Evolutionary conservation across 2,113 vertebrate genomes (phyloP).

Genomic region (Notiomystis cincta): DNA sequence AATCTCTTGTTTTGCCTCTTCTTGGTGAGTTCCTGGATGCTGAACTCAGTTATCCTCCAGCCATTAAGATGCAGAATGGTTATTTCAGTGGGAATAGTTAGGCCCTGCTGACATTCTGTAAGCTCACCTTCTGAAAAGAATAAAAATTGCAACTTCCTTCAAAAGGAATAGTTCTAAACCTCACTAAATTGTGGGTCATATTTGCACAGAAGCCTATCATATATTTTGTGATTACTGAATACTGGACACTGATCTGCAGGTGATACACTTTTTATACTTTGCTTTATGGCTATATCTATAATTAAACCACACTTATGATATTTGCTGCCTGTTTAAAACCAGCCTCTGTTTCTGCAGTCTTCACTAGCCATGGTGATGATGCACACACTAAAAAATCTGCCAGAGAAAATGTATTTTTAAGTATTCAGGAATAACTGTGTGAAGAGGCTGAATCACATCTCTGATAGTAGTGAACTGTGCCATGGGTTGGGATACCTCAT

Average conservation of each 20-base stretch:
- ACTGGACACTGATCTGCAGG: neutral
- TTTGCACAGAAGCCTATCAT: neutral
- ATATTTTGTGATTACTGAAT: neutral
- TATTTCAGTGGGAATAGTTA: neutral
- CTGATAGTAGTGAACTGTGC: neutral
- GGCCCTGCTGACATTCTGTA: neutral
- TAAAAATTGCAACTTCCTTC: neutral
- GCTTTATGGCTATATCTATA: neutral
- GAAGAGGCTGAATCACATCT: slow-evolving; percentile 27
- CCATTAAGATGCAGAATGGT: neutral
- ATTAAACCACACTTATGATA: neutral
- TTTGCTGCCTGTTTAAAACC: neutral
- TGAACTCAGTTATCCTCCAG: neutral
- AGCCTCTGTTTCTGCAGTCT: neutral
- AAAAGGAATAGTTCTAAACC: neutral
- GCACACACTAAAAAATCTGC: neutral
- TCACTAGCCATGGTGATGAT: neutral
- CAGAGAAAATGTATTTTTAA: slow-evolving; percentile 14
- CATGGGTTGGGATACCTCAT: neutral
- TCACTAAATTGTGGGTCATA: neutral
- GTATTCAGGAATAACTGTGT: neutral
- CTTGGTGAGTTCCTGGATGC: neutral
- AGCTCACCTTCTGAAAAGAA: neutral
- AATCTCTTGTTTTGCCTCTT: neutral
- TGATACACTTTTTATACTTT: neutral